phyloP scores from a whole-genome alignment of 1,140 invertebrate species.

The Caenorhabditis latens region DNA sequence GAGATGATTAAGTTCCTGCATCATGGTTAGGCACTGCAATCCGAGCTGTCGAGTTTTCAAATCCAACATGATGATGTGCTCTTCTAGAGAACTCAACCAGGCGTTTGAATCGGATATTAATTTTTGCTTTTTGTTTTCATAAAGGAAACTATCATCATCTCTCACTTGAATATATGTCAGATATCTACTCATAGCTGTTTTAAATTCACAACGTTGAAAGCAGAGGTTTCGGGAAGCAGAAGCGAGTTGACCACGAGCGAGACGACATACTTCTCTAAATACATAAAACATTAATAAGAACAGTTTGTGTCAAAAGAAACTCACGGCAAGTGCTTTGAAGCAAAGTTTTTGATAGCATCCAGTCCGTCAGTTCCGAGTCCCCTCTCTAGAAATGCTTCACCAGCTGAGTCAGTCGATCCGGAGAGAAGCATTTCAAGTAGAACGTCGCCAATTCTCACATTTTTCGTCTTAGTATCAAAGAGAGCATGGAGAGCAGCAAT shows the following conservation, averaged over 20 bases:
- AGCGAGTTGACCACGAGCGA: slow-evolving; percentile 8
- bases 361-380: slow-evolving; percentile 27
- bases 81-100: background rate
- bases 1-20: slow-evolving; percentile 25
- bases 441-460: slow-evolving; percentile 18
- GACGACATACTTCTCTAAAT: slow-evolving; percentile 29
- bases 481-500: background rate
- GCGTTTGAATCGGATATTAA: background rate
- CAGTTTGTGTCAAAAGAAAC: background rate
- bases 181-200: background rate
- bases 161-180: background rate
- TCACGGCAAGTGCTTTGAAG: slow-evolving; percentile 34
- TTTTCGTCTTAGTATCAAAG: slow-evolving; percentile 23
- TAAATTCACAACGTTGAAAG: slow-evolving; percentile 26
- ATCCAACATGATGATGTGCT: background rate
- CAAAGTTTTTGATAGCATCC: background rate
- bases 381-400: slow-evolving; percentile 12
- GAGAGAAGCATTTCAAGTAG: slow-evolving; percentile 42
- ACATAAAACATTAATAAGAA: background rate
- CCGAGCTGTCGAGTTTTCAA: slow-evolving; percentile 5
- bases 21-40: slow-evolving; percentile 11
- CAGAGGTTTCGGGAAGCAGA: background rate
- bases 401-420: slow-evolving; percentile 17
- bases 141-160: slow-evolving; percentile 3
- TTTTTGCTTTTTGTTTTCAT: background rate